Evolutionary conservation across 2,888 invertebrate genomes (phyloP).

Genomic region (Stenchaetothrips biformis): DNA sequence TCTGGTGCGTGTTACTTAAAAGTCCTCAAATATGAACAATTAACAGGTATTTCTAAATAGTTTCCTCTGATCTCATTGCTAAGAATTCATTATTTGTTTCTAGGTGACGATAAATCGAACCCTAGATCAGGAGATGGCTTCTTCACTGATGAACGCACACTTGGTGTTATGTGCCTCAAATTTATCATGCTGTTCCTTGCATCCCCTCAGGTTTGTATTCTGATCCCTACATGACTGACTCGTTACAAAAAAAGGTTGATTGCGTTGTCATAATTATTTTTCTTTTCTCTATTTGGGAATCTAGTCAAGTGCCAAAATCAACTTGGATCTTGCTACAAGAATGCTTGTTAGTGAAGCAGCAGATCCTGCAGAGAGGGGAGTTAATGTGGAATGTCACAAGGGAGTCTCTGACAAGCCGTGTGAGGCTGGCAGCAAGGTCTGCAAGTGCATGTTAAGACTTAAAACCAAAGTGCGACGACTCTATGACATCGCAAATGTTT

Average conservation of each 20-base stretch:
- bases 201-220: constrained; percentile 54
- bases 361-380: not conserved
- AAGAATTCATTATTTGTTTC: not conserved
- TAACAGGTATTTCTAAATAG: not conserved
- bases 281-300: constrained; percentile 38
- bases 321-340: constrained; percentile 62
- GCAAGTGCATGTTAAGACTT: constrained; percentile 46
- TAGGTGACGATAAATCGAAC: not conserved
- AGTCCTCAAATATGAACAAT: no score
- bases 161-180: constrained; percentile 64
- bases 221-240: not conserved
- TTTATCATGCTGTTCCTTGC: constrained; percentile 67
- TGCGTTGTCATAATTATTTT: constrained; percentile 13
- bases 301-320: constrained; percentile 57
- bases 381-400: not conserved
- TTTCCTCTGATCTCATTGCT: not conserved
- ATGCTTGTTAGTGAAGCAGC: constrained; percentile 56
- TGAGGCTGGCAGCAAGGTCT: constrained; percentile 27
- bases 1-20: no score
- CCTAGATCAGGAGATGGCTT: constrained; percentile 2
- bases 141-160: constrained; percentile 55
- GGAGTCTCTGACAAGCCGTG: not conserved
- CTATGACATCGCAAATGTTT: constrained; percentile 73
- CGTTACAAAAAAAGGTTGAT: not conserved
- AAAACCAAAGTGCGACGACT: constrained; percentile 66